Conservation (phyloP, 2,888 invertebrate species). For the Sesia apiformis region DNA sequence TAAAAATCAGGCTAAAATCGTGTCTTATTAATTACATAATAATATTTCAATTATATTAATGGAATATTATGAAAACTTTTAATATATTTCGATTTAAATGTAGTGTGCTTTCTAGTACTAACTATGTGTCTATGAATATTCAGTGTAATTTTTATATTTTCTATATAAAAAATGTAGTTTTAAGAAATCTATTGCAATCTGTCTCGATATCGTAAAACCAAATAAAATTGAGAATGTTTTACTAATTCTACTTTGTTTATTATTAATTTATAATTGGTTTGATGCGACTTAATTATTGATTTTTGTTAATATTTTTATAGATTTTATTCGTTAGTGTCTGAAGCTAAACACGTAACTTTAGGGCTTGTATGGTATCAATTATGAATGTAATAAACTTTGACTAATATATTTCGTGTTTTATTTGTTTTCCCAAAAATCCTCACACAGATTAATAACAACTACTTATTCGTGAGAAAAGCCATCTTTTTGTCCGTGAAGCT, state of each 20-base stretch:
- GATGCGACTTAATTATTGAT: conserved; percentile 15
- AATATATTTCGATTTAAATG: no score
- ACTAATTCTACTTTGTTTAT: conserved; percentile 11
- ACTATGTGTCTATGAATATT: no score
- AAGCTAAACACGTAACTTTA: conserved; percentile 14
- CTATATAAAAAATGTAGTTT: not conserved
- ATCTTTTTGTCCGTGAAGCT: no score
- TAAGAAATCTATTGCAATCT: not conserved
- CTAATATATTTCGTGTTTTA: conserved; percentile 9
- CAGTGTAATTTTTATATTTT: not conserved
- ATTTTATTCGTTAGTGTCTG: conserved; percentile 16
- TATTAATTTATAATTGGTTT: conserved; percentile 26
- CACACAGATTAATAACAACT: no score
- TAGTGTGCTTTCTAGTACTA: no score
- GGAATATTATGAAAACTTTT: no score
- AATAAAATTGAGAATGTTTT: conserved; percentile 12
- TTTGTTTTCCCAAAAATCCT: not conserved
- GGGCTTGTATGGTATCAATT: conserved; percentile 16
- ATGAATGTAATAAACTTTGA: conserved; percentile 18
- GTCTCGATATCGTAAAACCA: conserved; percentile 12
- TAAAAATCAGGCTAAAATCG: conserved; percentile 30
- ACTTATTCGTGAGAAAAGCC: no score
- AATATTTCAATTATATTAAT: not conserved
- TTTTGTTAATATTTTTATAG: conserved; percentile 23
- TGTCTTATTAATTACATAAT: conserved; percentile 25